phyloP scores from a whole-genome alignment of 2,113 vertebrate genomes.

The Dinomys branickii region DNA sequence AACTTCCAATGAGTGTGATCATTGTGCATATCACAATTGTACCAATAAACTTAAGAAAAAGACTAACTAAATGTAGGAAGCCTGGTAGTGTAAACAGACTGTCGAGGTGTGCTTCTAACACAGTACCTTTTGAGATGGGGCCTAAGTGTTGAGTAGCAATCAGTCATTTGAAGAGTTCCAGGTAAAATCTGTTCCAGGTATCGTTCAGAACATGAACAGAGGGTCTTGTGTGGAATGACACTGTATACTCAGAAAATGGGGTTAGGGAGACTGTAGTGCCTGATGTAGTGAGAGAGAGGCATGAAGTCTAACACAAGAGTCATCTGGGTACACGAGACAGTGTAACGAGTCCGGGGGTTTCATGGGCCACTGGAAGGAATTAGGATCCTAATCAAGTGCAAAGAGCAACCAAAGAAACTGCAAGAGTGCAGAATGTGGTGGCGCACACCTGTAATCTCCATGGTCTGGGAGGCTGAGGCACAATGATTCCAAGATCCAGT shows the following conservation, averaged over 20 bases:
- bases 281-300: background rate
- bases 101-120: background rate
- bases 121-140: background rate
- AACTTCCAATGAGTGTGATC: background rate
- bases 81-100: background rate
- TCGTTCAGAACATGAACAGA: background rate
- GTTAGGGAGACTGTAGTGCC: background rate
- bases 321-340: background rate
- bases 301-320: background rate
- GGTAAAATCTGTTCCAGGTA: background rate
- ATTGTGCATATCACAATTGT: background rate
- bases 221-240: background rate
- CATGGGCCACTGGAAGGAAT: background rate
- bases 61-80: background rate
- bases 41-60: background rate
- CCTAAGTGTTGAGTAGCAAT: background rate
- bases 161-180: background rate
- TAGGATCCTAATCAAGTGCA: background rate
- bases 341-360: background rate
- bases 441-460: background rate
- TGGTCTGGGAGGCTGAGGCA: background rate
- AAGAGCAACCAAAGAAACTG: background rate
- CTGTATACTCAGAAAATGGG: background rate
- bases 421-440: background rate
- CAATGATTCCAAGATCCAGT: background rate